phyloP scores from a whole-genome alignment of 92 coral and sea anemone species.

The Blastomussa wellsi region DNA sequence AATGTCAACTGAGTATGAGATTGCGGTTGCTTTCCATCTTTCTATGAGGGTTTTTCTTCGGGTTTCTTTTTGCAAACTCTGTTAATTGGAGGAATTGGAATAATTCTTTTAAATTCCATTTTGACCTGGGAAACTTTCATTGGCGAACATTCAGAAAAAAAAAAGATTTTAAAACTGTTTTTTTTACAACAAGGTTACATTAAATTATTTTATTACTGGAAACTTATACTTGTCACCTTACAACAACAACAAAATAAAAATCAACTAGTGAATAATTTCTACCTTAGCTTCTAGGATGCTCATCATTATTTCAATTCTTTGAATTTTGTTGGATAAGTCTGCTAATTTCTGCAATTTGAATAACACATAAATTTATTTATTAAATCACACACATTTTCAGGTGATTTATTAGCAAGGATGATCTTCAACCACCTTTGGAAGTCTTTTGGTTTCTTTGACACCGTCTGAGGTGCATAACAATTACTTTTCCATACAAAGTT shows the following conservation, averaged over 20 bases:
- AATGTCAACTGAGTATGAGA: too few relatives aligned
- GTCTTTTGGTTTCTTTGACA: too few relatives aligned
- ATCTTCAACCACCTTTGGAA: too few relatives aligned
- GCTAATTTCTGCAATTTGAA: slow-evolving; percentile 79
- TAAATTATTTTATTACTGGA: neutral
- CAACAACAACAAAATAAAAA: neutral
- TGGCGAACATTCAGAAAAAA: neutral
- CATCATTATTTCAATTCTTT: slow-evolving; percentile 95
- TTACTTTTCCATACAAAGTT: too few relatives aligned
- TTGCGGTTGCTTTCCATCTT: neutral
- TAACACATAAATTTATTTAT: neutral
- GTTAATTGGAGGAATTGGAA: too few relatives aligned
- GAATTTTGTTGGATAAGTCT: slow-evolving; percentile 87
- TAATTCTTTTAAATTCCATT: neutral
- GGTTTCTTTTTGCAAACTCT: neutral
- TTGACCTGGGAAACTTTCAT: neutral
- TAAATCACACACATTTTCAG: neutral
- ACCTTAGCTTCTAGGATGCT: slow-evolving; percentile 99
- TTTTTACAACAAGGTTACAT: too few relatives aligned
- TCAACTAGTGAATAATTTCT: neutral
- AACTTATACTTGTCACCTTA: neutral
- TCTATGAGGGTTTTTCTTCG: neutral
- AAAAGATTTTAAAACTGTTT: too few relatives aligned
- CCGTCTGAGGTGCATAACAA: too few relatives aligned
- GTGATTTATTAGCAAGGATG: too few relatives aligned